phyloP scores from a whole-genome alignment of 1,140 invertebrate genomes.

The Polypedilum vanderplanki region DNA sequence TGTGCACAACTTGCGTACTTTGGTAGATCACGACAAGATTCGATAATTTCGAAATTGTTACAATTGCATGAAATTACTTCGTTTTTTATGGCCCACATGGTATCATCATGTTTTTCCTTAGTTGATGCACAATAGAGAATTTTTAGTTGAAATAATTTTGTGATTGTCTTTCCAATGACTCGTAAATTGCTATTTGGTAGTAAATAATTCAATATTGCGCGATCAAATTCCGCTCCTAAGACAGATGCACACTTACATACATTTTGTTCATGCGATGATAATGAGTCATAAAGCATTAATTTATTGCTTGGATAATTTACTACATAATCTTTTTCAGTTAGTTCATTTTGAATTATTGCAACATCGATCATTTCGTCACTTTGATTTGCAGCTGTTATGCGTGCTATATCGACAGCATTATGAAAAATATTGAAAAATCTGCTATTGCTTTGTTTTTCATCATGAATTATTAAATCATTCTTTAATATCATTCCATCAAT shows the following conservation, averaged over 20 bases:
- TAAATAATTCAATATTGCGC: not conserved
- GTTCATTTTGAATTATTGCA: not conserved
- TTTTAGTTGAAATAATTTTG: not conserved
- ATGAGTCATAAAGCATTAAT: constrained; percentile 4
- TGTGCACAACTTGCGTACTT: not conserved
- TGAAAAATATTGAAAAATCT: not conserved
- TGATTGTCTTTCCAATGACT: not conserved
- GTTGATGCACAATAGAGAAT: constrained; percentile 14
- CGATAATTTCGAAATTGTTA: not conserved
- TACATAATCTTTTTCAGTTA: not conserved
- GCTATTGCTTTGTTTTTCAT: not conserved
- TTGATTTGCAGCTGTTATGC: not conserved
- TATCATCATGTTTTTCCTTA: not conserved
- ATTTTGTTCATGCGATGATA: not conserved
- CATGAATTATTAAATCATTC: not conserved
- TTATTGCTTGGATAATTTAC: not conserved
- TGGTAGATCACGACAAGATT: constrained; percentile 8
- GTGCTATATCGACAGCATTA: not conserved
- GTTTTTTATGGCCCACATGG: not conserved
- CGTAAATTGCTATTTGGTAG: not conserved
- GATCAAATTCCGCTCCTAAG: not conserved
- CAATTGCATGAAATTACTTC: not conserved
- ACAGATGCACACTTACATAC: constrained; percentile 4
- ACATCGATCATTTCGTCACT: not conserved
- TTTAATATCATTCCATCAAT: not conserved